Evolutionary conservation across 1,140 invertebrate species (phyloP), one percentile per base, ranked within the genome.

Genomic region (Cryptotermes secundus): DNA sequence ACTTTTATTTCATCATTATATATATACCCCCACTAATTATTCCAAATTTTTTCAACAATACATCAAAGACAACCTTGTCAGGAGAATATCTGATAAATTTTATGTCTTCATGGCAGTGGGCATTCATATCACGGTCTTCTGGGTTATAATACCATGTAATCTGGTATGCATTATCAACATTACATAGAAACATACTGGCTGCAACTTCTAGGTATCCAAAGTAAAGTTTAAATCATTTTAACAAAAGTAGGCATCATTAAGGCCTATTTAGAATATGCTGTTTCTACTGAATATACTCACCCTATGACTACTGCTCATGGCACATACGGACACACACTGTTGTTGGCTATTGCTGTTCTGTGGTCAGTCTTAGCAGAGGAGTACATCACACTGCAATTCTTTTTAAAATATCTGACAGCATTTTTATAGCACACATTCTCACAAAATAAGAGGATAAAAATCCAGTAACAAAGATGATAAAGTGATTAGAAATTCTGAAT

Each of bases 221-320:
- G n/a, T n/a, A n/a, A n/a, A n/a, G n/a, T n/a, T n/a, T n/a, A n/a
- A n/a, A n/a, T n/a, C n/a, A n/a, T n/a, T n/a, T 49, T 49, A 49
- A 12, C 3, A 19, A 49, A 49, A 49, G 12, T 3, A 49, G 45
- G 12, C 45, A 19, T 49, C 16, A 22, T n/a, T 49, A 49, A 49
- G 45, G 16, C 22, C 22, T 49, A 2, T 4, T 3, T n/a, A 80
- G 31, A 16, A 80, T 14, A 36, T 26, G 22, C 22, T 34, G 19
- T n/a, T 34, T 80, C 31, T 9, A 80, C 4, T 80, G n/a, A 26
- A 36, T 34, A 34, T 36, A 79, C 83, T 83, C 59, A 83, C 83
- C 83, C 83, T 42, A 7, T 83, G 83, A 79, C 31, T 83, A 31
- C 79, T 83, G 83, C 83, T 83, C 83, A 83, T 83, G 72, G 83